phyloP scores from a whole-genome alignment of 2,113 vertebrate genomes.

The Vidua chalybeata region DNA sequence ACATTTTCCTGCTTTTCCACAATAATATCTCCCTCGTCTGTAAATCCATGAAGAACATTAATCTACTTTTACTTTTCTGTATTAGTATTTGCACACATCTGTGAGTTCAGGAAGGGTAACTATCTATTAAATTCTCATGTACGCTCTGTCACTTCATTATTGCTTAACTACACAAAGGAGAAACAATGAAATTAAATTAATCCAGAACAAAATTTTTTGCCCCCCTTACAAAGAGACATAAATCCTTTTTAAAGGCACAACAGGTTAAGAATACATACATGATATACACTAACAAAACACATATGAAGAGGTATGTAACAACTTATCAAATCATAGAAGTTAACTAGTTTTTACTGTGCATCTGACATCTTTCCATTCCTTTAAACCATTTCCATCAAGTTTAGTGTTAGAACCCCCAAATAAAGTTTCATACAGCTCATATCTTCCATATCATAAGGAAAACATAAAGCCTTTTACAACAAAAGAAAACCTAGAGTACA shows the following conservation, averaged over 20 bases:
- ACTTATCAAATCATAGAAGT: background rate
- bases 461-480: background rate
- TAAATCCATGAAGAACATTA: background rate
- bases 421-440: background rate
- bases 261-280: background rate
- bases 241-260: background rate
- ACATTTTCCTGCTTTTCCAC: background rate
- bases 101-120: background rate
- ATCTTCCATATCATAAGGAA: background rate
- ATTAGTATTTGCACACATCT: background rate
- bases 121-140: background rate
- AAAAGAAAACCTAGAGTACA: background rate
- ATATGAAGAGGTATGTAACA: background rate
- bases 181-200: background rate
- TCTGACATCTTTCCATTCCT: background rate
- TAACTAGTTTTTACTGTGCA: background rate
- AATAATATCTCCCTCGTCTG: background rate
- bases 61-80: background rate
- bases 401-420: background rate
- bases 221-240: background rate
- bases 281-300: background rate
- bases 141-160: background rate
- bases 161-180: background rate
- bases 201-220: background rate
- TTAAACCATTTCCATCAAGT: background rate